These are phyloP conservation scores for Gulo gulo DNA, from an alignment of 2,113 vertebrate genomes.

Conservation along the genomic window DNA sequence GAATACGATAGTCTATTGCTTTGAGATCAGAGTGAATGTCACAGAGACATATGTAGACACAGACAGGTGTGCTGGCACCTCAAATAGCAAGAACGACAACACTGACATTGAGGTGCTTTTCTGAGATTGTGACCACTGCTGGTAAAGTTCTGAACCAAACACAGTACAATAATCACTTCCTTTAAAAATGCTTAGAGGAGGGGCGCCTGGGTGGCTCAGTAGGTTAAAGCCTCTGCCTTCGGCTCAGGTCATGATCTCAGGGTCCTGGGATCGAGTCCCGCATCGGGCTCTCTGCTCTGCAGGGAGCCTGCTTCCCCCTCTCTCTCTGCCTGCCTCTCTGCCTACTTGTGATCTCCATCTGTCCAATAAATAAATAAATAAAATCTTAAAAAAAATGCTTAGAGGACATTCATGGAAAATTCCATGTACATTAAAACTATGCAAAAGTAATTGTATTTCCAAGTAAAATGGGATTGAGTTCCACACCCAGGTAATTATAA, in stretches of 20 bases:
- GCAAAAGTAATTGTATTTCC: slow-evolving; percentile 12
- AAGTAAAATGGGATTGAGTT: neutral
- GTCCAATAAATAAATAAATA: too few species aligned
- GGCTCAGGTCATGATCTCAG: too few species aligned
- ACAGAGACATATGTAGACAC: neutral
- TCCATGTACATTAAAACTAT: neutral
- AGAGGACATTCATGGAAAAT: neutral
- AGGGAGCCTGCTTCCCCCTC: too few species aligned
- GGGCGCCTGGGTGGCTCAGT: too few species aligned
- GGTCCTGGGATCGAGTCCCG: too few species aligned
- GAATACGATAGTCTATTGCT: neutral
- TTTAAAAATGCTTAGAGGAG: neutral
- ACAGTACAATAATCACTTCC: neutral
- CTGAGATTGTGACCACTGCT: neutral
- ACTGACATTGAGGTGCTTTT: neutral
- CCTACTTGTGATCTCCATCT: too few species aligned
- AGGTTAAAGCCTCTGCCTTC: too few species aligned
- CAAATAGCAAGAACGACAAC: neutral
- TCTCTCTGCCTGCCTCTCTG: too few species aligned
- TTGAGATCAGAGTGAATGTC: neutral
- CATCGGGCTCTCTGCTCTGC: too few species aligned
- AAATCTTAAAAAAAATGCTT: neutral
- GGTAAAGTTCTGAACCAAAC: neutral
- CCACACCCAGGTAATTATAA: neutral
- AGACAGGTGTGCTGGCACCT: neutral